Evolutionary conservation across 2,888 invertebrate species (phyloP), one percentile per base, ranked within the genome.

Genomic region (Tiphia femorata): DNA sequence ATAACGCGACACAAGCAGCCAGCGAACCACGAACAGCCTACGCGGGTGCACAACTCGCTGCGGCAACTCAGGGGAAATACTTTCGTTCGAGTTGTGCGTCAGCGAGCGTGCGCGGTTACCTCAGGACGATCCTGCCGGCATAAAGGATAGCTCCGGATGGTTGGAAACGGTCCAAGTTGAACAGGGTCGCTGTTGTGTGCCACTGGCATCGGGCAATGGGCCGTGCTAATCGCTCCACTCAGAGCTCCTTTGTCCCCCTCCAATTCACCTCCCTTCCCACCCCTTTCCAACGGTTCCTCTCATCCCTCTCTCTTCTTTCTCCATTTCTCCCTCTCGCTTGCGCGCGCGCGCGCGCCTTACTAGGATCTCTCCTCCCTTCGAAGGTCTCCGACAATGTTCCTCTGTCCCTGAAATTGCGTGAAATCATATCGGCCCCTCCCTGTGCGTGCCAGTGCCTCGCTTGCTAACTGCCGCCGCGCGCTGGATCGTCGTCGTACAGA

Each of bases 171-270:
- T 80, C 79, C 80, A 80, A 81, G 73, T 80, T 77, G 76, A 76
- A 77, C 78, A 76, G 74, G 74, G 73, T 73, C 72, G 74, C 67
- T 70, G 73, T 75, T 74, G 77, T 75, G 67, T 68, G 72, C 75
- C 70, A 72, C 67, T 71, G 72, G 71, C 72, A 69, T 73, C 70
- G 72, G 62, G 78, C 78, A 81, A 81, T 81, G 80, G 77, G 72
- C 76, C 77, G 77, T 78, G 73, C 79, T 81, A 81, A 81, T 81
- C 80, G 80, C 70, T 76, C 77, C 63, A 72, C 75, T 79, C 71
- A 67, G 66, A 67, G 66, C 57, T 63, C 71, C 65, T 72, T 75
- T 75, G 73, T 72, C 62, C 68, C 62, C 63, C 30, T 20, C 42
- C 23, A 25, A n/a, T 17, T 40, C 41, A 17, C 51, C 58, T 54